A percentile compares a stretch with the other conserved stretches of the same genome.
These are phyloP conservation scores for Chrysolina haemoptera DNA, from an alignment of 2,888 invertebrate genomes.

Conservation along the genomic window DNA sequence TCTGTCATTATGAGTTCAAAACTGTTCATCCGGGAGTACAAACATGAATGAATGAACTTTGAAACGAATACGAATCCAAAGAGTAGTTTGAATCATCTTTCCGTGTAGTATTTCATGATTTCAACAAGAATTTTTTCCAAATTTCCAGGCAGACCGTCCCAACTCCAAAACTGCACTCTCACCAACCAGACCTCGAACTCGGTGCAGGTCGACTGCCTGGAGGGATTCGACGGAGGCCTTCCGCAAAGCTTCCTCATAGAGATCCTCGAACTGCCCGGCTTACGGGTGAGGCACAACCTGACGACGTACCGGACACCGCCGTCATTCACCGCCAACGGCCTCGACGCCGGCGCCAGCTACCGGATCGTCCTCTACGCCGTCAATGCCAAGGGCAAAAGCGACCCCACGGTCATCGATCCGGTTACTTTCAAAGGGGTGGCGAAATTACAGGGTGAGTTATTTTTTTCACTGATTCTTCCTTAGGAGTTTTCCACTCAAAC, in stretches of 20 bases:
- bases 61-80: no score
- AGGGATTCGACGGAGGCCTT: constrained; percentile 90
- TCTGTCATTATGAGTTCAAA: no score
- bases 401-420: constrained; percentile 86
- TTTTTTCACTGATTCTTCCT: no score
- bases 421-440: constrained; percentile 90
- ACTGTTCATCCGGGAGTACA: no score
- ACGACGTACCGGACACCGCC: constrained; percentile 75
- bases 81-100: no score
- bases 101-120: no score
- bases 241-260: constrained; percentile 91
- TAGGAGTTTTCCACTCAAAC: no score
- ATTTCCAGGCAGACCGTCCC: constrained; percentile 86
- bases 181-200: constrained; percentile 90
- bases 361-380: constrained; percentile 87
- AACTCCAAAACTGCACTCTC: constrained; percentile 90
- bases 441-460: constrained; percentile 82
- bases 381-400: constrained; percentile 90
- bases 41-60: no score
- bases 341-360: constrained; percentile 83
- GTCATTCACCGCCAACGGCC: constrained; percentile 78
- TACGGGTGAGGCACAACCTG: constrained; percentile 76
- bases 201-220: constrained; percentile 87
- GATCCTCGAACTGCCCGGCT: constrained; percentile 80
- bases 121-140: not conserved